Conservation (phyloP, 2,888 invertebrate genomes). For the Pinctada fucata region DNA sequence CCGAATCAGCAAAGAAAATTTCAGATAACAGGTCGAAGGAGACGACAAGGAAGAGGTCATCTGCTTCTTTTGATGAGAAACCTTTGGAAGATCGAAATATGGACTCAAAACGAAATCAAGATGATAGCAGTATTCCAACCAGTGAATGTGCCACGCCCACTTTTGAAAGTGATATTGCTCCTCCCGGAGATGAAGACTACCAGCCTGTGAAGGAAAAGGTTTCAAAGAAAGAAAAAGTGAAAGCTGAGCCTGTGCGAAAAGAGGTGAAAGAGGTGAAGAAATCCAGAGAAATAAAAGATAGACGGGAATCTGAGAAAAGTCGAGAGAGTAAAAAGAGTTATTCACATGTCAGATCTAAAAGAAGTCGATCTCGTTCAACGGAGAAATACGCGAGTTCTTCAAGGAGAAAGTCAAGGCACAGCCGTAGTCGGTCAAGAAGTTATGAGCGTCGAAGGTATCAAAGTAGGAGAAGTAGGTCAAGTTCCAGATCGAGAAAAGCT, state of each 20-base stretch:
- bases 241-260: not conserved
- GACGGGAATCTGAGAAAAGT: not conserved
- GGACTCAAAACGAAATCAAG: not conserved
- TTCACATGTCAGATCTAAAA: not conserved
- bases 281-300: not conserved
- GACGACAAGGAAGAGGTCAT: not conserved
- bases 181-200: conserved; percentile 23
- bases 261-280: not conserved
- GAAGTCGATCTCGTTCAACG: conserved; percentile 8
- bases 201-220: not conserved
- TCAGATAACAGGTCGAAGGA: not conserved
- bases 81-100: not conserved
- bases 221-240: not conserved
- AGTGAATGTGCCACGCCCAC: conserved; percentile 15
- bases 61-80: not conserved
- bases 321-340: not conserved
- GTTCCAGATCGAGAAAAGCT: not conserved
- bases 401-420: not conserved
- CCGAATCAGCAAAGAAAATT: not conserved
- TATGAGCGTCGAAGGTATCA: not conserved
- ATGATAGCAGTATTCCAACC: conserved; percentile 17
- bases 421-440: not conserved
- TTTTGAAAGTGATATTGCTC: conserved; percentile 15
- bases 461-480: conserved; percentile 7
- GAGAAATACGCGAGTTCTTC: not conserved